Percentiles rank a stretch among this genome's conserved stretches.
Conservation (phyloP, 2,113 vertebrate species). For the Nothoprocta perdicaria region DNA sequence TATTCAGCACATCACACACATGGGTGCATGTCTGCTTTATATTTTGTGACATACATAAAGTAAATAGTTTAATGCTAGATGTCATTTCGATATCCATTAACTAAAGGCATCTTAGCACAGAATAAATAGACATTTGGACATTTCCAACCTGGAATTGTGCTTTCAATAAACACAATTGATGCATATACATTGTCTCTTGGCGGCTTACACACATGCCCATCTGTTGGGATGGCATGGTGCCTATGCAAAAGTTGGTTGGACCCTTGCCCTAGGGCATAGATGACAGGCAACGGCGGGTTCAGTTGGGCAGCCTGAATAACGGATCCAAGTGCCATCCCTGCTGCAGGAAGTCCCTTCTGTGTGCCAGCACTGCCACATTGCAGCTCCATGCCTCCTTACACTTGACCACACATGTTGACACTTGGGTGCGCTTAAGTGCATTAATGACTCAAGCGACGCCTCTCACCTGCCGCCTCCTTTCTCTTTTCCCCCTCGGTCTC, state of each 20-base stretch:
- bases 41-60: not conserved
- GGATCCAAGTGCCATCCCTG: slow-evolving; percentile 68
- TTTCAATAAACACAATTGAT: slow-evolving; percentile 74
- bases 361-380: slow-evolving; percentile 45
- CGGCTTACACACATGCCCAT: slow-evolving; percentile 75
- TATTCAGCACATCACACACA: not conserved
- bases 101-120: slow-evolving; percentile 74
- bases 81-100: slow-evolving; percentile 49
- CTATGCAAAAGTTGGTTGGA: slow-evolving; percentile 77
- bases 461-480: slow-evolving; percentile 63
- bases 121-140: slow-evolving; percentile 72
- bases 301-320: slow-evolving; percentile 71
- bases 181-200: slow-evolving; percentile 78
- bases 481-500: not conserved
- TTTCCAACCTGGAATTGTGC: slow-evolving; percentile 64
- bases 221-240: slow-evolving; percentile 81
- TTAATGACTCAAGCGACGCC: slow-evolving; percentile 58
- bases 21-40: not conserved
- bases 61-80: not conserved
- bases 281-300: slow-evolving; percentile 76
- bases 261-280: slow-evolving; percentile 78
- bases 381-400: slow-evolving; percentile 68
- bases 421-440: slow-evolving; percentile 70
- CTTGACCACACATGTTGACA: slow-evolving; percentile 66
- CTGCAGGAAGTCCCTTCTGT: slow-evolving; percentile 57